Evolutionary conservation across 2,797 vertebrate species (phyloP), one percentile per base, ranked within the genome.

Genomic region (Gymnoscopelus braueri): DNA sequence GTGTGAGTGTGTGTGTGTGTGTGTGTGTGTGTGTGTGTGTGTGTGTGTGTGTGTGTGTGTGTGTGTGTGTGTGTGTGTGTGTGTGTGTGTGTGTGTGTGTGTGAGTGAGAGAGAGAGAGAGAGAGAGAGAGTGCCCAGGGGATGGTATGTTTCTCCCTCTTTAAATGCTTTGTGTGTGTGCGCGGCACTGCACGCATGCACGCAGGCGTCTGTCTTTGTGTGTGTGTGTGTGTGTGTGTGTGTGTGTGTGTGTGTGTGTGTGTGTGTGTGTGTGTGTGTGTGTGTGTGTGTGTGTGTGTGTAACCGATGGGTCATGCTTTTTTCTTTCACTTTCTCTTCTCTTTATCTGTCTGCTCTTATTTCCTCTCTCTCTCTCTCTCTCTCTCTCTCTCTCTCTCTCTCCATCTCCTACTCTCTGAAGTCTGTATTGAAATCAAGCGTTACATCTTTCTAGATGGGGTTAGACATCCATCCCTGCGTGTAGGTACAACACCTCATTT

Each of bases 141-240:
- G 72, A 77, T 78, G 81, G 78, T 86, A 78, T 84, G 82, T 63
- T 63, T 69, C 49, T 52, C 32, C 32, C 14, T 60, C 13, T 58
- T 14, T 35, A 19, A 19, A 19, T 19, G 19, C 19, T 19, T 19
- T 8, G 39, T 39, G 39, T 8, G 39, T 9, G 39, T 39, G 39
- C 26, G 2, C 3, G 26, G 19, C 19, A 19, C 19, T 19, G 19
- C 19, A 19, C 3, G 13, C 54, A n/a, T 56, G 54, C 54, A 3
- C 8, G 6, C 15, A 56, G 6, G 67, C 79, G 2, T 35, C 44
- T 68, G 26, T 53, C 39, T 49, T 15, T 72, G 47, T 63, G 39
- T 39, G 39, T 39, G 39, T 39, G 39, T 9, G 8, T 39, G 39
- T 39, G 7, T 8, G 7, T 8, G 5, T 39, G 35, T 39, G 32